Evolutionary conservation across 2,797 vertebrate genomes (phyloP).

Genomic region (Acanthurus leucopareius): DNA sequence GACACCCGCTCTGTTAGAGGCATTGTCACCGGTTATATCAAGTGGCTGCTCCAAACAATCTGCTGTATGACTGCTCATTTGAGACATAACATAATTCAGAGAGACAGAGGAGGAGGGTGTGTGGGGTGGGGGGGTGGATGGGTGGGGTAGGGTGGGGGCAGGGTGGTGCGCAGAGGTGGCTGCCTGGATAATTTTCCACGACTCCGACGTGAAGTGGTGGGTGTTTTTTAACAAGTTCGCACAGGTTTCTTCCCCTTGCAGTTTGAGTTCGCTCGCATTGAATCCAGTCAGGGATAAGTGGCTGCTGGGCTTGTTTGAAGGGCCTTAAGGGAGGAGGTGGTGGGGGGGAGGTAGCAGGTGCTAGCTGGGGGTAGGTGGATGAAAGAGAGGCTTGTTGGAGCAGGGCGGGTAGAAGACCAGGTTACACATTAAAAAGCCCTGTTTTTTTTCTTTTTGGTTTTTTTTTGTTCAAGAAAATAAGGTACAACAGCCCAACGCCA

Average conservation of each 20-base stretch:
- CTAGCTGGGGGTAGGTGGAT: conserved; percentile 63
- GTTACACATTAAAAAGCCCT: conserved; percentile 76
- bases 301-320: conserved; percentile 68
- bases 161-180: conserved; percentile 52
- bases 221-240: conserved; percentile 57
- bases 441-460: neutral
- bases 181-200: conserved; percentile 46
- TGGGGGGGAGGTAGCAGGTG: conserved; percentile 69
- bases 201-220: conserved; percentile 51
- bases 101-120: conserved; percentile 32
- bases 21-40: conserved; percentile 82
- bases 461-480: conserved; percentile 69
- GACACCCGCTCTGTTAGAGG: conserved; percentile 79
- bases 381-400: conserved; percentile 67
- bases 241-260: conserved; percentile 48
- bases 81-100: conserved; percentile 75
- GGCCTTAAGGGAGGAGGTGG: neutral
- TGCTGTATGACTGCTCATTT: conserved; percentile 83
- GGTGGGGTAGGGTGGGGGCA: neutral
- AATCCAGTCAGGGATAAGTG: conserved; percentile 55
- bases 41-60: conserved; percentile 80
- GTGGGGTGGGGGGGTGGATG: neutral
- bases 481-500: conserved; percentile 70
- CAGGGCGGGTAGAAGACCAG: conserved; percentile 66
- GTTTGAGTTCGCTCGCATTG: conserved; percentile 39